Conservation (phyloP, 2,797 vertebrate species). For the Chaetodon trifasciatus region DNA sequence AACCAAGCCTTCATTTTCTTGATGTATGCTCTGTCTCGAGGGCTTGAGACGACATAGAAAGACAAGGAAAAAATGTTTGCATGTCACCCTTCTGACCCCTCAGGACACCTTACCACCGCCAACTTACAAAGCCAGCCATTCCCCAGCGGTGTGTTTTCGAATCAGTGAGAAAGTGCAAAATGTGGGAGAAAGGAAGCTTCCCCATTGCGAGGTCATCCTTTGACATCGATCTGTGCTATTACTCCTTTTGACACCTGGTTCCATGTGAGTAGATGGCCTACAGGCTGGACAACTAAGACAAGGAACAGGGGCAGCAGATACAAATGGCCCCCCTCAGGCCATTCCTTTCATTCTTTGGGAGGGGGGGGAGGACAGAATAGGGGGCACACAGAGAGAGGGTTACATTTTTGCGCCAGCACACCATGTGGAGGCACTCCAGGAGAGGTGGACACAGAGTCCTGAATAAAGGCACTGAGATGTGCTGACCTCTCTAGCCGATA, state of each 20-base stretch:
- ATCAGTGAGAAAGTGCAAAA: constrained; percentile 48
- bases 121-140: constrained; percentile 17
- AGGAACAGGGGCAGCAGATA: constrained; percentile 71
- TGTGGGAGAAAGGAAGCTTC: constrained; percentile 31
- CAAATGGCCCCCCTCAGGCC: constrained; percentile 77
- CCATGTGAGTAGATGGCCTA: constrained; percentile 72
- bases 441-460: constrained; percentile 30
- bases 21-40: constrained; percentile 31
- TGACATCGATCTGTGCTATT: constrained; percentile 73
- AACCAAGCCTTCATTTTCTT: constrained; percentile 12
- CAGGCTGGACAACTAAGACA: constrained; percentile 72
- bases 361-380: not conserved
- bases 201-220: constrained; percentile 46
- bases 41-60: constrained; percentile 7
- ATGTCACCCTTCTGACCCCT: constrained; percentile 21
- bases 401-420: constrained; percentile 44
- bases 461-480: constrained; percentile 27
- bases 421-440: constrained; percentile 35
- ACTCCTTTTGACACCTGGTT: constrained; percentile 77
- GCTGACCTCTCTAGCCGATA: constrained; percentile 44
- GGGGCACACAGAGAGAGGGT: constrained; percentile 25
- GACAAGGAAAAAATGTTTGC: constrained; percentile 37
- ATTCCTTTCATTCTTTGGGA: constrained; percentile 56
- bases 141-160: constrained; percentile 29
- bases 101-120: not conserved